Conservation (phyloP, 2,113 vertebrate genomes). For the Callocephalon fimbriatum region DNA sequence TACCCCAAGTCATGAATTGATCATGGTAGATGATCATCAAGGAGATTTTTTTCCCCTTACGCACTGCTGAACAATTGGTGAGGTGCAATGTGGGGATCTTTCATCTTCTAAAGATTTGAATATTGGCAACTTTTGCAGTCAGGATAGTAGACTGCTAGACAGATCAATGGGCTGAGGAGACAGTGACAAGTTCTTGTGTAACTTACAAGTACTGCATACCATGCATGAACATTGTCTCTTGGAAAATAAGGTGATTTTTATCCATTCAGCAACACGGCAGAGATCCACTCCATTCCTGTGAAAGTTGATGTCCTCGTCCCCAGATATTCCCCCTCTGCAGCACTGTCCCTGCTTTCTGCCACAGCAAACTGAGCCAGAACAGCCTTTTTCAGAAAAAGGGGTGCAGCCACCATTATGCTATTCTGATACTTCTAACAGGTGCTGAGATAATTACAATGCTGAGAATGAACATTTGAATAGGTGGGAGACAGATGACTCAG, state of each 20-base stretch:
- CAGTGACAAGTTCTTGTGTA: neutral
- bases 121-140: neutral
- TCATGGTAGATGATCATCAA: neutral
- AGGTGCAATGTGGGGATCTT: neutral
- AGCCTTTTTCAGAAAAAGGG: neutral
- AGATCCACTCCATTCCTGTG: neutral
- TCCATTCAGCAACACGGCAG: accelerated
- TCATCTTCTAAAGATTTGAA: neutral
- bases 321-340: neutral
- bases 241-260: neutral
- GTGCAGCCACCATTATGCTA: neutral
- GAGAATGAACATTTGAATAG: neutral
- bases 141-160: neutral
- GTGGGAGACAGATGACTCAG: slow-evolving; percentile 37
- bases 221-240: neutral
- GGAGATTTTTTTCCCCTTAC: neutral
- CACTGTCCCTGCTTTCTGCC: neutral
- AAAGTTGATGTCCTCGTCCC: neutral
- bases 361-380: neutral
- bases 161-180: neutral
- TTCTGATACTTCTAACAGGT: neutral
- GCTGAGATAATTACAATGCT: slow-evolving; percentile 10
- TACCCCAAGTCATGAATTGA: neutral
- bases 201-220: neutral
- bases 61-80: neutral